Base-by-base conservation (phyloP, 30 jellyfish, hydroid and myxozoan species). In the Haliclystus octoradiatus region DNA sequence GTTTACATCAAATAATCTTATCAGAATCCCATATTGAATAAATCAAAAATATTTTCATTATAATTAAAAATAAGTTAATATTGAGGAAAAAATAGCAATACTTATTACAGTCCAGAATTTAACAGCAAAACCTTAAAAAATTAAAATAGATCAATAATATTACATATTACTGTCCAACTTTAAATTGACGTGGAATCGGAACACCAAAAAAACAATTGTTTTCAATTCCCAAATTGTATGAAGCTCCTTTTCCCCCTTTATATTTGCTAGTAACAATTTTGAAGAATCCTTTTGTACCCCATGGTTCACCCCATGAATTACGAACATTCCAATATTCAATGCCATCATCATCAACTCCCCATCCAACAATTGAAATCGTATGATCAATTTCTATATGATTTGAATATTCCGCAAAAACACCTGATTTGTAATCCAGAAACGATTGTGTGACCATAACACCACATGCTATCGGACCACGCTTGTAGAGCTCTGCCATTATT, bases 211-310 rank as follows among this genome's bases (percentile, higher is more conserved):
- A 83, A 66, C 95, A 84, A 34, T 66, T 65, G 2, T 46, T 33
- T 60, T 84, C 95, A 34, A 84, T 84, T 0, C 95, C 95, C 1
- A 84, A 70, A 67, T 84, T 84, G 71, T 77, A 84, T 28, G 25
- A 23, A 31, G 51, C 69, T 2, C 95, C 95, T n/a, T 34, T 35
- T 27, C 95, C 95, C 63, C 62, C 62, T 53, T 78, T 84, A 75
- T 77, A 84, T 61, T 52, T 12, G 32, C 93, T 75, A 13, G 95
- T 84, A 31, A 76, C 92, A 31, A 84, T 76, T 15, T 70, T 52
- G 68, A 84, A 84, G 93, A 93, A 84, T 1, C 95, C 95, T 49
- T 71, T 50, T 34, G 77, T 93, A 7, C 95, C 95, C 95, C 95
- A 84, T 30, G 95, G 95, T 50, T 72, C 74, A 19, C 95, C 95